Percentiles rank a stretch among this genome's conserved stretches.
Evolutionary conservation across 2,888 invertebrate species (phyloP).

Genomic region (Cecidostiba fungosa): DNA sequence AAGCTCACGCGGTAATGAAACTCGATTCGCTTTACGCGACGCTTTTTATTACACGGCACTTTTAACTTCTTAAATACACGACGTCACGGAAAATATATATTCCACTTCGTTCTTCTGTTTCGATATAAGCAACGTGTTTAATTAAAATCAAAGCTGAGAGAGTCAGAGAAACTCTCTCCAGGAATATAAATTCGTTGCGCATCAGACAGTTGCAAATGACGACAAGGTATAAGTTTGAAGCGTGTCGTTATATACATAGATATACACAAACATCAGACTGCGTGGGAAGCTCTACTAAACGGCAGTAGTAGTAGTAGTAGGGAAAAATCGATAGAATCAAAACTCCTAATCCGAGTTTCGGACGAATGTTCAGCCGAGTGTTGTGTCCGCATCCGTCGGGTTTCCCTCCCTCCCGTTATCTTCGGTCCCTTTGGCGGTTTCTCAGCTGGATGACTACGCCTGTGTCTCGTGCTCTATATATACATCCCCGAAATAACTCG

Average conservation of each 20-base stretch:
- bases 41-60: constrained; percentile 47
- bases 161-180: not conserved
- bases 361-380: not conserved
- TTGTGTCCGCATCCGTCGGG: constrained; percentile 5
- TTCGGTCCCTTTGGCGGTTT: not conserved
- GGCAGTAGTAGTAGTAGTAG: not conserved
- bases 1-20: constrained; percentile 38
- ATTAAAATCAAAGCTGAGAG: not conserved
- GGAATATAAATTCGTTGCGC: not conserved
- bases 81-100: no score
- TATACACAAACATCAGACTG: not conserved
- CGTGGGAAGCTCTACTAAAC: not conserved
- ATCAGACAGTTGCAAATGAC: not conserved
- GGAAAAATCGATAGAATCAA: constrained; percentile 2
- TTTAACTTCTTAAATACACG: constrained; percentile 36
- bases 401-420: not conserved
- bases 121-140: not conserved
- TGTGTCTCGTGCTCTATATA: not conserved
- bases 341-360: constrained; percentile 2
- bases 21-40: constrained; percentile 18
- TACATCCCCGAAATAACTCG: not conserved
- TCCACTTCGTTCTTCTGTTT: no score
- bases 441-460: not conserved
- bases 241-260: not conserved
- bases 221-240: not conserved